Base-by-base conservation (phyloP, 2,113 vertebrate genomes). In the Mesoclemmys tuberculata region DNA sequence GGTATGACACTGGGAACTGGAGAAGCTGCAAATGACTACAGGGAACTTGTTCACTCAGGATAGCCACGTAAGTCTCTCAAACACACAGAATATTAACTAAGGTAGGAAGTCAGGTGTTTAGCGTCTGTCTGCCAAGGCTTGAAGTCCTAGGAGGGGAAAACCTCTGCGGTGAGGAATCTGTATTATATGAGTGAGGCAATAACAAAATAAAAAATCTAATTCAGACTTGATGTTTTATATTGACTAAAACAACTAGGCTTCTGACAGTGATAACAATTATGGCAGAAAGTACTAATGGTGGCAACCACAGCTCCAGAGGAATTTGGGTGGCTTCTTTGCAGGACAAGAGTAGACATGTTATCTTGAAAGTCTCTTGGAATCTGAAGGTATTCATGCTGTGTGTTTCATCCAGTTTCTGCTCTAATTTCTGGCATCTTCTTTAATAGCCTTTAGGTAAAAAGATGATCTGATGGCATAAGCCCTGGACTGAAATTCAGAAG, bases 391-490 rank as follows among this genome's bases (percentile, higher is more conserved):
- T 78, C 41, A 85, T 21, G 64, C 55, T 80, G 74, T 81, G 41
- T 26, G 24, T 1, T 85, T 88, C 4, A 29, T 31, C 4, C 6
- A 6, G 29, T 46, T 88, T 96, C 85, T 87, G 10, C 44, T 93
- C 48, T 38, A 78, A 16, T 82, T 95, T 61, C 54, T 92, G 38
- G 19, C 64, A 74, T 61, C 7, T 86, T 92, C 48, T 27, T 88
- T 52, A 75, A 51, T 21, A 84, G 8, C 12, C 90, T 55, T 81
- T 35, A 41, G 80, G 24, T 51, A 26, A 55, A 81, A 41, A 38
- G n/a, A 26, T 26, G 24, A 54, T 26, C 51, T 54, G 38, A 31
- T 86, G 79, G 81, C 31, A 84, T 41, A 91, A 88, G 92, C 64
- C 12, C 31, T 68, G 41, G 14, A 79, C 14, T 75, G 81, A 93